phyloP scores from a whole-genome alignment of 2,797 vertebrate species.

The Atherinosoma microstoma region DNA sequence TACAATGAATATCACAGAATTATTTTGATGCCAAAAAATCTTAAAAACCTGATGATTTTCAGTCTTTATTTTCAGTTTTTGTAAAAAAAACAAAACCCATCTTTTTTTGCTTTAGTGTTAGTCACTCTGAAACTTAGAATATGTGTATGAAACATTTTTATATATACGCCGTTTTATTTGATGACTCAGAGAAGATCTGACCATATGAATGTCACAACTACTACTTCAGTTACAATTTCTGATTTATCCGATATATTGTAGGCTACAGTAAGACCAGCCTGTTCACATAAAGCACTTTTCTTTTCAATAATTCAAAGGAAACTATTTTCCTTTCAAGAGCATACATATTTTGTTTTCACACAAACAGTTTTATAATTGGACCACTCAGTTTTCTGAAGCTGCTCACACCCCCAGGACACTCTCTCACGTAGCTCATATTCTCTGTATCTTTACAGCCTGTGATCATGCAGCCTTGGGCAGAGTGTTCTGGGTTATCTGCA shows the following conservation, averaged over 20 bases:
- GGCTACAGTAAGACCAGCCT: not conserved
- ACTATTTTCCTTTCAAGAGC: not conserved
- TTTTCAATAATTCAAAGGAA: constrained; percentile 1
- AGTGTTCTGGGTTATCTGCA: constrained; percentile 45
- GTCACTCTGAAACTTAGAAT: no score
- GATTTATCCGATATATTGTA: not conserved
- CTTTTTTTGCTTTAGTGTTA: no score
- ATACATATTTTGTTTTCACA: constrained; percentile 12
- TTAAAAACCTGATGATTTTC: no score
- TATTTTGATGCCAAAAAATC: no score
- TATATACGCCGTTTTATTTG: not conserved
- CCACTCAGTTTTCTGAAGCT: constrained; percentile 3
- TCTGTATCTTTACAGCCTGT: constrained; percentile 36
- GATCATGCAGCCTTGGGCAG: constrained; percentile 27
- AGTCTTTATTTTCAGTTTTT: no score
- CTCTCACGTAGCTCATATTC: constrained; percentile 12
- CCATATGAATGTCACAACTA: not conserved
- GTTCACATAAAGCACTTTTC: not conserved
- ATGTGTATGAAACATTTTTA: no score
- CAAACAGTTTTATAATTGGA: constrained; percentile 19
- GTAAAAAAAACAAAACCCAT: no score
- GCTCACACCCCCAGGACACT: constrained; percentile 17
- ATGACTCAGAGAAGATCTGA: not conserved
- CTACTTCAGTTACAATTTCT: not conserved
- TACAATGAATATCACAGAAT: no score